These are phyloP conservation scores for Gymnopithys bicolor DNA, from an alignment of 2,797 vertebrate genomes.

Conservation along the genomic window DNA sequence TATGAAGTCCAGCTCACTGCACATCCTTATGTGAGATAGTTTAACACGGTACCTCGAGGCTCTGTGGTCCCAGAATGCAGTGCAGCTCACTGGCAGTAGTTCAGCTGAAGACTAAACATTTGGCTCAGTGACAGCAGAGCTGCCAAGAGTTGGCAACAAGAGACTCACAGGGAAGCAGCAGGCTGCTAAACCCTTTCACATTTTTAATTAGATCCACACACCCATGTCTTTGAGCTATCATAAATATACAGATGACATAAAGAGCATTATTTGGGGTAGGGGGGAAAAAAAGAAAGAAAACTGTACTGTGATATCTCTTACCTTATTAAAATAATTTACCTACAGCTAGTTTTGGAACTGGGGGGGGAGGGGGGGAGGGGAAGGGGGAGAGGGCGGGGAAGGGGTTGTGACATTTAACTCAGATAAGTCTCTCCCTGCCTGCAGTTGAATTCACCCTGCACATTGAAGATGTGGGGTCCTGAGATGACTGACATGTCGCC, in stretches of 20 bases:
- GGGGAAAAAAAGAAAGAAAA: constrained; percentile 41
- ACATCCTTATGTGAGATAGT: constrained; percentile 64
- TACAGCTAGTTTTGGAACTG: constrained; percentile 56
- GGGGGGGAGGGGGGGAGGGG: background rate
- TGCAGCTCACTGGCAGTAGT: constrained; percentile 86
- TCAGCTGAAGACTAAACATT: constrained; percentile 98
- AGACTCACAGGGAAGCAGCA: constrained; percentile 88
- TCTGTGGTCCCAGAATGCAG: constrained; percentile 88
- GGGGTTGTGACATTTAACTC: background rate
- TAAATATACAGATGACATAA: constrained; percentile 95
- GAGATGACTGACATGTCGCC: constrained; percentile 23
- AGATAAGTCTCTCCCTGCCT: background rate
- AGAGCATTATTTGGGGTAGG: constrained; percentile 86
- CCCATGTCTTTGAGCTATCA: constrained; percentile 98
- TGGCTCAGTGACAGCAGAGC: constrained; percentile 94
- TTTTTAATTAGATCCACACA: constrained; percentile 99
- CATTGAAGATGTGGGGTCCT: constrained; percentile 2
- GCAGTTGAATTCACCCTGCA: background rate
- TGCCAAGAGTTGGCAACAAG: constrained; percentile 96
- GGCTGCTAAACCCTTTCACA: constrained; percentile 98
- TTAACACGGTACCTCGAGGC: constrained; percentile 73
- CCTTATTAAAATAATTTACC: constrained; percentile 78
- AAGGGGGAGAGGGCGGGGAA: background rate
- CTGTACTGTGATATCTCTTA: constrained; percentile 62
- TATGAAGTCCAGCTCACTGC: constrained; percentile 50